phyloP scores from a whole-genome alignment of 2,888 invertebrate species.

The Empis livida region DNA sequence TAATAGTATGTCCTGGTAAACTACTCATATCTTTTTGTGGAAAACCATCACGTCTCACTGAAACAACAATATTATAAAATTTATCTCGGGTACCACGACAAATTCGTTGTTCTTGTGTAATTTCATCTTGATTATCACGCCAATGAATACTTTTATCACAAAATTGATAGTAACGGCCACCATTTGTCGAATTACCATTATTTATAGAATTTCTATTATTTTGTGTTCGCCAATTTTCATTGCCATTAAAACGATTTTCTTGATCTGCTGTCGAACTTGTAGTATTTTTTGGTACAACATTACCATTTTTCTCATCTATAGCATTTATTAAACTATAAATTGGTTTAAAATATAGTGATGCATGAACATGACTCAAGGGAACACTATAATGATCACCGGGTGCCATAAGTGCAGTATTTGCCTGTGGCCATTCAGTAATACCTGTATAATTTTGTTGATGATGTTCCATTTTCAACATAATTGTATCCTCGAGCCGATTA shows the following conservation, averaged over 20 bases:
- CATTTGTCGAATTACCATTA: constrained; percentile 4
- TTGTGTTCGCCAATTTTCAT: constrained; percentile 47
- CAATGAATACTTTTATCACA: constrained; percentile 28
- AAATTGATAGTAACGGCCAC: constrained; percentile 22
- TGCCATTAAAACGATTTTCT: constrained; percentile 27
- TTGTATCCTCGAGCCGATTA: constrained; percentile 59
- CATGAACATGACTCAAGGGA: constrained; percentile 62
- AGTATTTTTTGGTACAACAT: constrained; percentile 8
- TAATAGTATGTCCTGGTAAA: constrained; percentile 73
- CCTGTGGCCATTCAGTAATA: constrained; percentile 20
- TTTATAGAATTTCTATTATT: background rate
- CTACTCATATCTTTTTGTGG: constrained; percentile 43
- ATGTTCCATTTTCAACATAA: constrained; percentile 56
- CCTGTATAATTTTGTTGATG: constrained; percentile 6
- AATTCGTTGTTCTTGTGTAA: constrained; percentile 20
- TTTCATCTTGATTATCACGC: constrained; percentile 21
- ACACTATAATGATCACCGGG: constrained; percentile 54
- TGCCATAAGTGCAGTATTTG: constrained; percentile 34
- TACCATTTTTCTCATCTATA: constrained; percentile 11
- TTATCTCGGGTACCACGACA: constrained; percentile 26
- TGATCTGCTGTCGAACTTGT: constrained; percentile 21
- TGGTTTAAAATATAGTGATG: constrained; percentile 64
- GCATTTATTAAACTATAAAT: constrained; percentile 20
- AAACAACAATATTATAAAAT: constrained; percentile 24
- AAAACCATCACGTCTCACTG: constrained; percentile 63